A percentile compares a stretch with the other conserved stretches of the same genome.
These are phyloP conservation scores for Malurus splendens DNA, from an alignment of 2,797 vertebrate genomes.

Conservation along the genomic window DNA sequence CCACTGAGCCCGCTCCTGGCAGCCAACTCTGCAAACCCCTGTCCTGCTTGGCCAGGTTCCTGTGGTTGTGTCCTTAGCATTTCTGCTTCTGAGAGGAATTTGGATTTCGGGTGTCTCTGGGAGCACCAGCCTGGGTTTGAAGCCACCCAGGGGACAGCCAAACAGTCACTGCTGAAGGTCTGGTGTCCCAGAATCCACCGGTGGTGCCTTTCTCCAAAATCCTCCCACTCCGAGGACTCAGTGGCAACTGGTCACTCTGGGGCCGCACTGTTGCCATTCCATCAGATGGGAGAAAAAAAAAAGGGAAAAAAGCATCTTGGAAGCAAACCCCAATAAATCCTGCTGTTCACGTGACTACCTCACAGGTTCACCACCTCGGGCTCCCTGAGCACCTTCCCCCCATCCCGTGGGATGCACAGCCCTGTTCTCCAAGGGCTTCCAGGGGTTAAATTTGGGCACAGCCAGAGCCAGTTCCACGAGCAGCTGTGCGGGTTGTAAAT, in stretches of 20 bases:
- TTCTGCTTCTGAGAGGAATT: constrained; percentile 14
- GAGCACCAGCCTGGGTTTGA: background rate
- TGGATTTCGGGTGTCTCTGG: background rate
- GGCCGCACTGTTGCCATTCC: background rate
- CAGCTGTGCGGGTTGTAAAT: background rate
- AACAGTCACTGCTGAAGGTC: background rate
- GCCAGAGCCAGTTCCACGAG: background rate
- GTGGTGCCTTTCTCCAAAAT: background rate
- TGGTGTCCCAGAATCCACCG: background rate
- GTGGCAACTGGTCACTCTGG: fast-evolving
- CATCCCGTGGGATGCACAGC: background rate
- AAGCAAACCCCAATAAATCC: background rate
- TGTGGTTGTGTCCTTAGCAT: constrained; percentile 7
- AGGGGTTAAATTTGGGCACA: background rate
- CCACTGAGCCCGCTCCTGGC: background rate
- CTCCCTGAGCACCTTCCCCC: background rate
- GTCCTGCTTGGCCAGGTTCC: background rate
- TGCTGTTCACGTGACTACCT: constrained; percentile 30
- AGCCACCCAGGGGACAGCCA: background rate
- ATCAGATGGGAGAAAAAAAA: background rate
- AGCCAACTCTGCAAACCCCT: background rate
- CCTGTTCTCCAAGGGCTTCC: background rate
- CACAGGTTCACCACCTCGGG: background rate
- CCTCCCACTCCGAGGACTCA: background rate
- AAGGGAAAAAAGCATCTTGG: background rate